Percentiles rank a stretch among this genome's conserved stretches.
phyloP scores from a whole-genome alignment of 2,888 invertebrate genomes.

The Nomada lathburiana region DNA sequence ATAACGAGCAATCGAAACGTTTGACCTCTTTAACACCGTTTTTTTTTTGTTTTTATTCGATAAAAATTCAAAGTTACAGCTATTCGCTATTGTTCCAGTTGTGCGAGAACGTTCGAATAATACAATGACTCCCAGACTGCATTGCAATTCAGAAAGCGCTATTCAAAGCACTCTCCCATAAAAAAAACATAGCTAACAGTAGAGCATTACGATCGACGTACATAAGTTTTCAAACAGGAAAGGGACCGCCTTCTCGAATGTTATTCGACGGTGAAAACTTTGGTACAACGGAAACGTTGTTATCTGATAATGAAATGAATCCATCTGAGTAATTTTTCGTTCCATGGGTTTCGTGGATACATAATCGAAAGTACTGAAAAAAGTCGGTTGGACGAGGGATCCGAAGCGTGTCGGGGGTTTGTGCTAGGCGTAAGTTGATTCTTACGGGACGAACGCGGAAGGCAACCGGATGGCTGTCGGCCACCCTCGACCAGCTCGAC shows the following conservation, averaged over 20 bases:
- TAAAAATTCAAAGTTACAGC: neutral
- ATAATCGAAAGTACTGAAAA: neutral
- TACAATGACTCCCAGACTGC: neutral
- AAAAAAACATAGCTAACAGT: too few species aligned
- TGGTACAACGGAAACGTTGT: too few species aligned
- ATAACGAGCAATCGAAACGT: neutral
- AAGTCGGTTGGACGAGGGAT: neutral
- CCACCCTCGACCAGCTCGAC: slow-evolving; percentile 37
- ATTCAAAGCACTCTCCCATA: neutral
- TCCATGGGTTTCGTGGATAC: neutral
- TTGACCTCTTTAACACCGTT: neutral
- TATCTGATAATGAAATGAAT: neutral
- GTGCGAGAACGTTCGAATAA: neutral
- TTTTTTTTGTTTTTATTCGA: neutral
- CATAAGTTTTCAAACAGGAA: too few species aligned
- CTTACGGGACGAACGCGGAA: slow-evolving; percentile 10
- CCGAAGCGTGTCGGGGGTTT: slow-evolving; percentile 7
- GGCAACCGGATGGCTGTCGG: slow-evolving; percentile 1
- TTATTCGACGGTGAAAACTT: too few species aligned
- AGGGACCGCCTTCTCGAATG: too few species aligned
- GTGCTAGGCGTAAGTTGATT: neutral
- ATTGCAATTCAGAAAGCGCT: slow-evolving; percentile 12
- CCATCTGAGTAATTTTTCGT: neutral
- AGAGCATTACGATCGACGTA: neutral
- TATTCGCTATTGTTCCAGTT: neutral